Evolutionary conservation across 2,888 invertebrate genomes (phyloP).

Genomic region (Erebia palarica): DNA sequence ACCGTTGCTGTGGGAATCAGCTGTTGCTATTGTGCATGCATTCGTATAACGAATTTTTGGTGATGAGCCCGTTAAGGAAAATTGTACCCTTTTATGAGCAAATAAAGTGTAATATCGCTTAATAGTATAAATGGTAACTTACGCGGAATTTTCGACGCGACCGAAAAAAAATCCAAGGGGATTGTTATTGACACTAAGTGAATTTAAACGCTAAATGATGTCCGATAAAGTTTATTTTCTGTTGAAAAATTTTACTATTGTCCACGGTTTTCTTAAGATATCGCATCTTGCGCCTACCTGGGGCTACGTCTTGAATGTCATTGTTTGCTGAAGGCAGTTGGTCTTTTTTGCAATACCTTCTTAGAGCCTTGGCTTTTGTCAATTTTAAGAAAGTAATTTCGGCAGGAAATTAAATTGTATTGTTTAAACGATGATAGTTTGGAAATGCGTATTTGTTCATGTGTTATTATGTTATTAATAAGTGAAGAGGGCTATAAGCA

Average conservation of each 20-base stretch:
- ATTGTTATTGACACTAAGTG: conserved; percentile 28
- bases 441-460: background rate
- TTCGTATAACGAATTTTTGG: conserved; percentile 54
- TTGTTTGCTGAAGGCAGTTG: conserved; percentile 57
- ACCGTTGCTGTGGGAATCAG: conserved; percentile 75
- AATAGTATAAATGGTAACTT: conserved; percentile 12
- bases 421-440: conserved; percentile 5
- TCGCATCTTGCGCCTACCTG: conserved; percentile 78
- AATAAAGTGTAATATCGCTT: conserved; percentile 31
- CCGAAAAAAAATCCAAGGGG: conserved; percentile 30
- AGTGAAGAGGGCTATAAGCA: background rate
- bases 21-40: conserved; percentile 63
- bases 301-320: conserved; percentile 50
- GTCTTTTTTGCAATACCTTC: conserved; percentile 43
- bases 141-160: conserved; percentile 38
- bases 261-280: conserved; percentile 66
- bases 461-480: background rate
- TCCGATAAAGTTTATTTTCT: conserved; percentile 39
- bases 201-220: conserved; percentile 38
- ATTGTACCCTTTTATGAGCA: conserved; percentile 24
- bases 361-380: conserved; percentile 25
- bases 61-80: conserved; percentile 39
- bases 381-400: conserved; percentile 26
- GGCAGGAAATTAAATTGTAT: conserved; percentile 19
- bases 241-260: conserved; percentile 41